phyloP scores from a whole-genome alignment of 2,888 invertebrate genomes.

The Augiades crinisus region DNA sequence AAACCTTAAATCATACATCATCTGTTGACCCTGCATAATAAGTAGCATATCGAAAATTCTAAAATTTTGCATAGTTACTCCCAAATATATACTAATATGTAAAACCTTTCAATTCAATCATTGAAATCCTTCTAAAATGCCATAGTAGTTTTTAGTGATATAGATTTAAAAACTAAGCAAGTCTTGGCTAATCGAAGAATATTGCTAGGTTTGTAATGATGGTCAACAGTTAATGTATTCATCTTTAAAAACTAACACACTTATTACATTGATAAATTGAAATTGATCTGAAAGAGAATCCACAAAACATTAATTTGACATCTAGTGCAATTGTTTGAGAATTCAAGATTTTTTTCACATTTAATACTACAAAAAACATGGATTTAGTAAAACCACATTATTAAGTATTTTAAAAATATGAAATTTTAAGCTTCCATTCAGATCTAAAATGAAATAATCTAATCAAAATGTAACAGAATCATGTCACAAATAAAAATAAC shows the following conservation, averaged over 20 bases:
- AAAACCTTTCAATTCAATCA: too few relatives aligned
- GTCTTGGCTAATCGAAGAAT: not conserved
- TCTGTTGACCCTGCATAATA: slow-evolving; percentile 45
- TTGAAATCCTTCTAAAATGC: too few relatives aligned
- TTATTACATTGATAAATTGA: slow-evolving; percentile 50
- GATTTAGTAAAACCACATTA: slow-evolving; percentile 10
- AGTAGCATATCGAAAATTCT: not conserved
- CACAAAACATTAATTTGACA: slow-evolving; percentile 49
- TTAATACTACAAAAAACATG: slow-evolving; percentile 15
- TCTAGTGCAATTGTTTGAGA: slow-evolving; percentile 20
- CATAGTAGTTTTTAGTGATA: not conserved
- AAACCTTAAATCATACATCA: slow-evolving; percentile 49
- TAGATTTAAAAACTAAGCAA: not conserved
- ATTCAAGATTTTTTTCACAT: slow-evolving; percentile 18
- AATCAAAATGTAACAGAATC: slow-evolving; percentile 43
- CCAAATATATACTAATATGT: too few relatives aligned
- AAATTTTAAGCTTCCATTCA: slow-evolving; percentile 67
- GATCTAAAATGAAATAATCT: slow-evolving; percentile 61
- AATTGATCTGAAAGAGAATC: slow-evolving; percentile 72
- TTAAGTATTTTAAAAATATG: slow-evolving; percentile 27
- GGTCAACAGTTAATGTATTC: slow-evolving; percentile 63
- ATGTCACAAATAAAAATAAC: slow-evolving; percentile 38
- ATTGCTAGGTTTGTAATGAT: slow-evolving; percentile 28
- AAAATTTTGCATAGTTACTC: not conserved
- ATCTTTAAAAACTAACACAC: slow-evolving; percentile 49